A percentile compares a stretch with the other conserved stretches of the same genome.
These are phyloP conservation scores for Eurosta solidaginis DNA, from an alignment of 1,140 invertebrate species.

Conservation along the genomic window DNA sequence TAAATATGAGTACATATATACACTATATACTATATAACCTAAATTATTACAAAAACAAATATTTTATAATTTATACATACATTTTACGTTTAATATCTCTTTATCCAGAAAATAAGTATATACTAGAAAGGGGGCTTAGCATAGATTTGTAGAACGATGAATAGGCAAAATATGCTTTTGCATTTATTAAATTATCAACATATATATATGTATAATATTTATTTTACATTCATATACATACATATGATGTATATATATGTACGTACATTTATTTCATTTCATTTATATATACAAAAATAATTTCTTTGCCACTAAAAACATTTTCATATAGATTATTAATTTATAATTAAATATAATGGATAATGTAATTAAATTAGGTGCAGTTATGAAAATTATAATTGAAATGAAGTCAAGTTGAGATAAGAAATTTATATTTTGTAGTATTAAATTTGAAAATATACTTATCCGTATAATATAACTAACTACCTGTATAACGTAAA, in stretches of 20 bases:
- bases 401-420: neutral
- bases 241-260: no score
- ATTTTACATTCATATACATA: conserved; percentile 8
- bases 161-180: conserved; percentile 20
- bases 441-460: conserved; percentile 27
- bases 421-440: conserved; percentile 19
- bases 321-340: conserved; percentile 21
- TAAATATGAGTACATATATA: neutral
- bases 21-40: neutral
- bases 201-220: conserved; percentile 26
- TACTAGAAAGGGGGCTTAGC: neutral
- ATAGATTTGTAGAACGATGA: neutral
- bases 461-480: neutral
- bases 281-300: neutral
- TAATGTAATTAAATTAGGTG: conserved; percentile 24
- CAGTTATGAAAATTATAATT: conserved; percentile 3
- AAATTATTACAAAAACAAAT: conserved; percentile 21
- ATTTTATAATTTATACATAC: conserved; percentile 26
- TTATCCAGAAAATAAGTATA: conserved; percentile 29
- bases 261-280: neutral
- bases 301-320: neutral
- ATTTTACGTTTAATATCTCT: conserved; percentile 24
- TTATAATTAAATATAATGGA: conserved; percentile 26
- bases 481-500: conserved; percentile 20
- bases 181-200: conserved; percentile 9